phyloP scores from a whole-genome alignment of 2,113 vertebrate species.

The Malurus cyaneus region DNA sequence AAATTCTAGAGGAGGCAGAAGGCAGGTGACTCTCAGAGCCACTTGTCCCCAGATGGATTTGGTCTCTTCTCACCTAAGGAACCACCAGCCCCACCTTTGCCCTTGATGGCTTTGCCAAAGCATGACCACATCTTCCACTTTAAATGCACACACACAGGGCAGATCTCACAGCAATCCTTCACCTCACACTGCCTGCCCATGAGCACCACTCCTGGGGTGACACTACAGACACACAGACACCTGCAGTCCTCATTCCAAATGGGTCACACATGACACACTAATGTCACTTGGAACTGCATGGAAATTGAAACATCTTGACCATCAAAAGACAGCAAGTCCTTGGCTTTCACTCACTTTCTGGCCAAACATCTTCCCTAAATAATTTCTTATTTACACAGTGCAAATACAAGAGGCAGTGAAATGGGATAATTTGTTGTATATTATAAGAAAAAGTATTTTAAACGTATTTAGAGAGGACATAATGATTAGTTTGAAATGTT shows the following conservation, averaged over 20 bases:
- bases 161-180: not conserved
- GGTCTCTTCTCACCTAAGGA: not conserved
- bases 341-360: not conserved
- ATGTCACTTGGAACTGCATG: accelerated
- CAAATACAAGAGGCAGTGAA: not conserved
- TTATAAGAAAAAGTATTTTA: not conserved
- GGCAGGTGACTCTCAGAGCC: not conserved
- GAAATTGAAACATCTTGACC: not conserved
- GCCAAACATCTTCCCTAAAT: not conserved
- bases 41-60: not conserved
- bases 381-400: not conserved
- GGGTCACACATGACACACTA: not conserved
- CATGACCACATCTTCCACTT: not conserved
- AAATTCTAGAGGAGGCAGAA: not conserved
- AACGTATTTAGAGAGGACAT: not conserved
- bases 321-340: not conserved
- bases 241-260: not conserved
- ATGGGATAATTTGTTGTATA: not conserved
- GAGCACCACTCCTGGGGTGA: not conserved
- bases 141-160: not conserved
- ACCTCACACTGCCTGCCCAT: not conserved
- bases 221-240: not conserved
- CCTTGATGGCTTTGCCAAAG: not conserved
- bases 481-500: not conserved
- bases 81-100: not conserved